Base-by-base conservation (phyloP, 2,113 vertebrate species). In the Balaeniceps rex region DNA sequence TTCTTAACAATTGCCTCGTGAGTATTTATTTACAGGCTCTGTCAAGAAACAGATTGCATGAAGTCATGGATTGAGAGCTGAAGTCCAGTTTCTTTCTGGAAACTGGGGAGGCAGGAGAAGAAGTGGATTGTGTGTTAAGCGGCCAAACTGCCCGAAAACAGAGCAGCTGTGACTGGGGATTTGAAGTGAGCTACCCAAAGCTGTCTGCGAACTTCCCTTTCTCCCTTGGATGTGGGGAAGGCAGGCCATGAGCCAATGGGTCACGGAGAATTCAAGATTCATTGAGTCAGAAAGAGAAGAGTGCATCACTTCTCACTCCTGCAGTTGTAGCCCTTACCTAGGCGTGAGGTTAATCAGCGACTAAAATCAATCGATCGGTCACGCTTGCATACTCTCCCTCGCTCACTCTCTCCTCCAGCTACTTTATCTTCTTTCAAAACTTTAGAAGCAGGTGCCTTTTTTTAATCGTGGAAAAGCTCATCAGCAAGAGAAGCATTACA, bases 121-220 rank as follows among this genome's bases (percentile, higher is more conserved):
- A 17, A 19, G 44, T 10, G 18, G 29, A 84, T 49, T 3, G 25
- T 38, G n/a, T 15, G 11, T 63, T 26, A 52, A 52, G 34, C 15
- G 29, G 34, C 25, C 18, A 29, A 11, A 0, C 12, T n/a, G 61
- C 47, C 61, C 1, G 0, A 58, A 80, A 64, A 3, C 55, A 42
- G 66, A 68, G 61, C 42, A 38, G 29, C 38, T 34, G 34, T 33
- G n/a, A 15, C 46, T 40, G 33, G 9, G 40, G 40, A 23, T 38
- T 60, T 38, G 40, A 81, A 47, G 36, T 22, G 69, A 80, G 60
- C n/a, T 54, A 46, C 49, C 31, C 12, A 44, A 70, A 80, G 28
- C 38, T 88, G 52, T 31, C 33, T 28, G 58, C n/a, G 76, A 71
- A 55, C 11, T 46, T 88, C 49, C 25, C 34, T 33, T 44, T 63